phyloP scores from a whole-genome alignment of 92 coral and sea anemone genomes.

The Scolanthus callimorphus region DNA sequence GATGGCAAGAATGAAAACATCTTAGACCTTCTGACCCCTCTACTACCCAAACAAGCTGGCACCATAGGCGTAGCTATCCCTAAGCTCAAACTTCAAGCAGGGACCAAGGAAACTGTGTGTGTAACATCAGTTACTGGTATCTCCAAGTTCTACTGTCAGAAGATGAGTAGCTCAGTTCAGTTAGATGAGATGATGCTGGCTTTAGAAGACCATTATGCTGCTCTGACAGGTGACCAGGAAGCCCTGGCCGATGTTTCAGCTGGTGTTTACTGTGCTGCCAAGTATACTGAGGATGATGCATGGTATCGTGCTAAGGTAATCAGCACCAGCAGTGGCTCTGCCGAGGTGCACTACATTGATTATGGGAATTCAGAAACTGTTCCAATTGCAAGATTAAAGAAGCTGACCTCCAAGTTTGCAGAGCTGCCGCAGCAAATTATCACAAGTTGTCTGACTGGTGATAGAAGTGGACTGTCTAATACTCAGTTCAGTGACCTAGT shows the following conservation, averaged over 20 bases:
- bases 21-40: constrained; percentile 52
- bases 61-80: constrained; percentile 14
- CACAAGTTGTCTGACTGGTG: constrained; percentile 39
- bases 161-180: constrained; percentile 19
- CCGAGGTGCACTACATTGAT: constrained; percentile 72
- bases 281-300: constrained; percentile 65
- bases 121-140: constrained; percentile 37
- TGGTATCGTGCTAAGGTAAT: constrained; percentile 76
- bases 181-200: constrained; percentile 47
- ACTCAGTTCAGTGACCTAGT: constrained; percentile 44
- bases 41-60: constrained; percentile 24
- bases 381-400: constrained; percentile 51
- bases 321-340: constrained; percentile 7
- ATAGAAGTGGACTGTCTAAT: not conserved
- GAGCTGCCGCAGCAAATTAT: constrained; percentile 72
- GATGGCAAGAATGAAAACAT: constrained; percentile 63
- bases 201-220: constrained; percentile 61
- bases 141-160: constrained; percentile 37
- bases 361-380: constrained; percentile 85
- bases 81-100: constrained; percentile 18
- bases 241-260: constrained; percentile 10
- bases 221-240: constrained; percentile 36
- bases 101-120: constrained; percentile 32
- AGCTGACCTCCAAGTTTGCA: constrained; percentile 31
- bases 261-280: constrained; percentile 53